phyloP scores from a whole-genome alignment of 2,113 vertebrate species.

The Pica pica region DNA sequence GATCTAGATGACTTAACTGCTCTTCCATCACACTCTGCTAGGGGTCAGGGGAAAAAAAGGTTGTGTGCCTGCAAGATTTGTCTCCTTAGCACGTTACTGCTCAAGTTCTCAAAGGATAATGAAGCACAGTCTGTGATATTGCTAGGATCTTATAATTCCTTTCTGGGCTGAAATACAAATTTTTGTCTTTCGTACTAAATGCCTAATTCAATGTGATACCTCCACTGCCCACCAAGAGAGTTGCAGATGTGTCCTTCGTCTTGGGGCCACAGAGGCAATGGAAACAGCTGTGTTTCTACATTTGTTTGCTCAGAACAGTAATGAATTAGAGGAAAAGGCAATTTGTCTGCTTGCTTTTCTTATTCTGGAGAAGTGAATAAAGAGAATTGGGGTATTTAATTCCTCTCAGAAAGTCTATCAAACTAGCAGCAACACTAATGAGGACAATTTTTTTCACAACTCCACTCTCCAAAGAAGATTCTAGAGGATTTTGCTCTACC shows the following conservation, averaged over 20 bases:
- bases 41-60: fast-evolving
- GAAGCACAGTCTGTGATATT: neutral
- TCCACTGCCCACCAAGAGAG: neutral
- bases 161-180: neutral
- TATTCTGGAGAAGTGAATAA: neutral
- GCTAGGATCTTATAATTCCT: neutral
- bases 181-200: neutral
- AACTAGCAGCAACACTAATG: neutral
- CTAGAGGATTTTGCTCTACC: neutral
- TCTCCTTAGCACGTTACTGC: neutral
- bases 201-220: neutral
- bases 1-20: neutral
- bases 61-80: neutral
- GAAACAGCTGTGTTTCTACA: neutral
- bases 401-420: neutral
- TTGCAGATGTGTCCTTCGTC: neutral
- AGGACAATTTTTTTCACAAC: neutral
- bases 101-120: neutral
- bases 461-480: neutral
- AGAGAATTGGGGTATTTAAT: neutral
- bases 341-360: neutral
- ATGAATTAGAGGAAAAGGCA: neutral
- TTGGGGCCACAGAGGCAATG: neutral
- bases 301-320: neutral
- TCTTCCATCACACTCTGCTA: neutral